Percentiles rank a stretch among this genome's conserved stretches.
phyloP scores from a whole-genome alignment of 2,113 vertebrate genomes.

The Vanacampus margaritifer region DNA sequence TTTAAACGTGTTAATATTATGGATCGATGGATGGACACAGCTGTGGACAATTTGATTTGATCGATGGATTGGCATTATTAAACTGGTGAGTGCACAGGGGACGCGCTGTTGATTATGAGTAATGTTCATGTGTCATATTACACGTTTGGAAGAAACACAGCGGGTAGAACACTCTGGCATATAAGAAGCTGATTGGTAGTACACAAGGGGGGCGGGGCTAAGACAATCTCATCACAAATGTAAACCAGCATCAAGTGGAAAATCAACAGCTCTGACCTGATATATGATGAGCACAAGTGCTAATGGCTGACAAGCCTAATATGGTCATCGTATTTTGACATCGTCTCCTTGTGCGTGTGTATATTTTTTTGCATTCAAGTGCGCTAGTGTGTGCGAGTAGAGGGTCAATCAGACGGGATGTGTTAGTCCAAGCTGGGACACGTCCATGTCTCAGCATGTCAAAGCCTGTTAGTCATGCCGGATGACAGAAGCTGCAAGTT shows the following conservation, averaged over 20 bases:
- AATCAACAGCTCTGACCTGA: too few species aligned
- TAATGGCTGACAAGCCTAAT: neutral
- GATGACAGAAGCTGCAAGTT: conserved; percentile 39
- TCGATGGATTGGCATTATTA: neutral
- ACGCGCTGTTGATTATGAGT: too few species aligned
- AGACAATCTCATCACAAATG: too few species aligned
- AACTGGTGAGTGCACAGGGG: too few species aligned
- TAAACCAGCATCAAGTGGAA: too few species aligned
- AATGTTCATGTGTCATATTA: too few species aligned
- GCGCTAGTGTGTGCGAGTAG: neutral
- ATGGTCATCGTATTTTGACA: conserved; percentile 3
- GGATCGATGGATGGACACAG: too few species aligned
- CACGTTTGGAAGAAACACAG: too few species aligned
- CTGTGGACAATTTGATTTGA: neutral
- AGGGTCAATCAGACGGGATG: conserved; percentile 45
- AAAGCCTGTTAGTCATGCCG: conserved; percentile 56
- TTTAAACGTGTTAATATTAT: too few species aligned
- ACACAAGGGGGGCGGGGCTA: too few species aligned
- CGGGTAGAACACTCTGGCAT: too few species aligned
- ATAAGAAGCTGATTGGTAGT: too few species aligned
- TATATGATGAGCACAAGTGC: neutral
- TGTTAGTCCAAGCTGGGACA: conserved; percentile 50
- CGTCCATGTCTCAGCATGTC: conserved; percentile 41
- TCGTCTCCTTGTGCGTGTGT: neutral
- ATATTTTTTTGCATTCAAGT: neutral